A percentile compares a stretch with the other conserved stretches of the same genome.
Evolutionary conservation across 2,888 invertebrate species (phyloP).

Genomic region (Magallana nippona): DNA sequence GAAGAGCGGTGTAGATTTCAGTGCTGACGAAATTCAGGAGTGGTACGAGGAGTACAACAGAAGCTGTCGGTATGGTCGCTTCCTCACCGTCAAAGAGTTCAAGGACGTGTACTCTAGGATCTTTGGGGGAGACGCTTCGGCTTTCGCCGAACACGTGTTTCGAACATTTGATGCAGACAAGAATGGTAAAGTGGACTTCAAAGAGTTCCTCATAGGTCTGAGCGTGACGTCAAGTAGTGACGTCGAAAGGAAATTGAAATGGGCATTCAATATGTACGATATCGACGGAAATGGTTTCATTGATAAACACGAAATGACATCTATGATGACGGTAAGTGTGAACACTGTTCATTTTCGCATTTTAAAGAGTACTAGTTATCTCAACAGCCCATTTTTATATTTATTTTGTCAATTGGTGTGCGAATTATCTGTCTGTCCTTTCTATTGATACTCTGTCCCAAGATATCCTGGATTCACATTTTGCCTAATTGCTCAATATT

Average conservation of each 20-base stretch:
- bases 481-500: no score
- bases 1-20: constrained; percentile 32
- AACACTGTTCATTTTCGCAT: no score
- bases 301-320: constrained; percentile 48
- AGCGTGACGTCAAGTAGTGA: constrained; percentile 50
- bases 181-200: constrained; percentile 56
- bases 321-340: constrained; percentile 52
- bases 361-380: no score
- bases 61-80: constrained; percentile 37
- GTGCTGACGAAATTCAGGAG: constrained; percentile 45
- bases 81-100: constrained; percentile 52
- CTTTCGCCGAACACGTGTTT: constrained; percentile 56
- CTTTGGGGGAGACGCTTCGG: constrained; percentile 49
- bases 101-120: constrained; percentile 49
- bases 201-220: constrained; percentile 56
- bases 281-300: constrained; percentile 51
- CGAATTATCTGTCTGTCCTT: no score
- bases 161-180: constrained; percentile 55
- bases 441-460: no score
- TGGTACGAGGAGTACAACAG: constrained; percentile 48
- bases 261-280: constrained; percentile 55
- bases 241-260: constrained; percentile 51
- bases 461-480: no score
- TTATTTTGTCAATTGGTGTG: no score
- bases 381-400: no score